Conservation (phyloP, 2,113 vertebrate genomes). For the Oryctolagus cuniculus region DNA sequence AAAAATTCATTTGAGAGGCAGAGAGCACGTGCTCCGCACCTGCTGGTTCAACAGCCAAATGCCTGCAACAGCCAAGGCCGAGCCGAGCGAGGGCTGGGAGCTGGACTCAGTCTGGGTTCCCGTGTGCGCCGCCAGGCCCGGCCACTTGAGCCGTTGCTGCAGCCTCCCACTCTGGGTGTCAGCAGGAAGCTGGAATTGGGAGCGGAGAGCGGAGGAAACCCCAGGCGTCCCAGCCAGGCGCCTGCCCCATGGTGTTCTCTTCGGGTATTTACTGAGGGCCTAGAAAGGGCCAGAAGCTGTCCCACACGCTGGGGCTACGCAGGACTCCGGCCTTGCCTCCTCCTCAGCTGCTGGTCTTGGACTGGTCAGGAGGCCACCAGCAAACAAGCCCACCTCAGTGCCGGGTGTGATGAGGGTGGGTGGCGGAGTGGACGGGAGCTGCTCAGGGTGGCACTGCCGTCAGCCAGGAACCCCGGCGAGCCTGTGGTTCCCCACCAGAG, state of each 20-base stretch:
- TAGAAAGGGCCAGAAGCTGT: neutral
- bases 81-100: no score
- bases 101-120: no score
- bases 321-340: neutral
- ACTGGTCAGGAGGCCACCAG: neutral
- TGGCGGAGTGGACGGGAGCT: neutral
- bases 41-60: no score
- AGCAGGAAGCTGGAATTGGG: no score
- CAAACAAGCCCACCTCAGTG: neutral
- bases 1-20: neutral
- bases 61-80: no score
- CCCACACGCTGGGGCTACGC: neutral
- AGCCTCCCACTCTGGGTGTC: no score
- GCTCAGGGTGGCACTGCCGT: no score
- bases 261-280: neutral
- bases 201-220: no score
- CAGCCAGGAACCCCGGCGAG: neutral
- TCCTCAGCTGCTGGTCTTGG: neutral
- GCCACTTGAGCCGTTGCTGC: no score
- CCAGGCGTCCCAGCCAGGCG: no score
- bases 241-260: neutral
- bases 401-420: neutral
- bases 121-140: no score
- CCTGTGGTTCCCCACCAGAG: neutral
- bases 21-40: no score